Evolutionary conservation across 2,888 invertebrate species (phyloP).

Genomic region (Drosophila atroscutellata): DNA sequence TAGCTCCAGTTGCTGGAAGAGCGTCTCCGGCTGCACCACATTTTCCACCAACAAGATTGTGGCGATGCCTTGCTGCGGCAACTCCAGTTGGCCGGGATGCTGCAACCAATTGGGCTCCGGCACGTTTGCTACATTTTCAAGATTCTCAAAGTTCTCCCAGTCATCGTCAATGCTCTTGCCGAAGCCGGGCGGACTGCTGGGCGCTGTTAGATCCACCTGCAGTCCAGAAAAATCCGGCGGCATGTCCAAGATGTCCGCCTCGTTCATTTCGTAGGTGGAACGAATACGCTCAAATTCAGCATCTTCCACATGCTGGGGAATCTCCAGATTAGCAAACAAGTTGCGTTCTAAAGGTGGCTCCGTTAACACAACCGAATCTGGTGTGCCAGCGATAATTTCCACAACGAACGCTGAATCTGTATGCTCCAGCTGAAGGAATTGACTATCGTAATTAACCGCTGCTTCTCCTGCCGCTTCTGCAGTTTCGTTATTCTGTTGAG

Average conservation of each 20-base stretch:
- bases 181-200: constrained; percentile 66
- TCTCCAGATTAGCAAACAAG: constrained; percentile 61
- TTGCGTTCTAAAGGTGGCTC: constrained; percentile 16
- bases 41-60: constrained; percentile 26
- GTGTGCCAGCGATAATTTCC: constrained; percentile 68
- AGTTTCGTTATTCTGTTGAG: not conserved
- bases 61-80: constrained; percentile 19
- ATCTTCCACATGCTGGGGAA: constrained; percentile 43
- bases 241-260: constrained; percentile 72
- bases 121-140: constrained; percentile 45
- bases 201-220: constrained; percentile 17
- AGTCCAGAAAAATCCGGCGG: constrained; percentile 37
- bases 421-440: constrained; percentile 31
- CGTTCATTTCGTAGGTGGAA: constrained; percentile 74
- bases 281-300: constrained; percentile 70
- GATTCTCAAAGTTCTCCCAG: constrained; percentile 74
- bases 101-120: constrained; percentile 54
- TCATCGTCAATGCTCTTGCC: constrained; percentile 81
- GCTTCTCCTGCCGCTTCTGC: not conserved
- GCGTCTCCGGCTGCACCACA: constrained; percentile 33
- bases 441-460: not conserved
- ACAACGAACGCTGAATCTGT: constrained; percentile 56
- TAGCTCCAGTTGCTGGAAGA: constrained; percentile 57
- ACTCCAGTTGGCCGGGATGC: constrained; percentile 46
- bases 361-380: constrained; percentile 34